phyloP scores from a whole-genome alignment of 2,888 invertebrate species.

The Allacma fusca region DNA sequence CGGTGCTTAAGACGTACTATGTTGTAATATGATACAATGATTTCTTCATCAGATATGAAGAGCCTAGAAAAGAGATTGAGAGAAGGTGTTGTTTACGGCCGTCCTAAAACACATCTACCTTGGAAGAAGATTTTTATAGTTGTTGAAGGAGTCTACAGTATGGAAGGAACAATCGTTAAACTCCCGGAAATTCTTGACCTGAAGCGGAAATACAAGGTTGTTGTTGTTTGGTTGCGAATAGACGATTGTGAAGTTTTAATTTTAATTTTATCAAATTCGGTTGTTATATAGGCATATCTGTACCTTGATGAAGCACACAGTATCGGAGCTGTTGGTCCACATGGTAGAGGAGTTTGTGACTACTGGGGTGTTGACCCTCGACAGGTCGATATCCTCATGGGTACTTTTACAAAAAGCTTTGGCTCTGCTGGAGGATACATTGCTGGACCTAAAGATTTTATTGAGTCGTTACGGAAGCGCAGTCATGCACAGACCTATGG shows the following conservation, averaged over 20 bases:
- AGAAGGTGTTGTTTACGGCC: conserved; percentile 79
- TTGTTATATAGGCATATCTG: conserved; percentile 75
- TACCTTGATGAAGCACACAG: conserved; percentile 99
- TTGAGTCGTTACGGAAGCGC: conserved; percentile 76
- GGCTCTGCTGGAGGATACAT: conserved; percentile 97
- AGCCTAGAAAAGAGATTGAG: conserved; percentile 82
- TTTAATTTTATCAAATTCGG: no score
- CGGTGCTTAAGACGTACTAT: no score
- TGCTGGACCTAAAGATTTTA: conserved; percentile 85
- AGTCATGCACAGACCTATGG: conserved; percentile 90
- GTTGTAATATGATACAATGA: no score
- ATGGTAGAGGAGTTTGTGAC: conserved; percentile 88
- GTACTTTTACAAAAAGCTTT: conserved; percentile 98
- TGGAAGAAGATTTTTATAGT: conserved; percentile 94
- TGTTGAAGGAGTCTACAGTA: conserved; percentile 96
- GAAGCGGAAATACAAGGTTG: conserved; percentile 90
- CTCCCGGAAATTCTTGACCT: conserved; percentile 86
- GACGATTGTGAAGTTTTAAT: conserved; percentile 50
- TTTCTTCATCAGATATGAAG: conserved; percentile 75
- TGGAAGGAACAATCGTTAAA: conserved; percentile 96
- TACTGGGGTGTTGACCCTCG: conserved; percentile 81
- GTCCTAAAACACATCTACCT: conserved; percentile 76
- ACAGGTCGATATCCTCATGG: conserved; percentile 95
- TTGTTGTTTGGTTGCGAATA: no score
- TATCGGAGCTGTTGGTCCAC: conserved; percentile 88